Base-by-base conservation (phyloP, 30 jellyfish, hydroid and myxozoan species). In the Haliclystus octoradiatus region DNA sequence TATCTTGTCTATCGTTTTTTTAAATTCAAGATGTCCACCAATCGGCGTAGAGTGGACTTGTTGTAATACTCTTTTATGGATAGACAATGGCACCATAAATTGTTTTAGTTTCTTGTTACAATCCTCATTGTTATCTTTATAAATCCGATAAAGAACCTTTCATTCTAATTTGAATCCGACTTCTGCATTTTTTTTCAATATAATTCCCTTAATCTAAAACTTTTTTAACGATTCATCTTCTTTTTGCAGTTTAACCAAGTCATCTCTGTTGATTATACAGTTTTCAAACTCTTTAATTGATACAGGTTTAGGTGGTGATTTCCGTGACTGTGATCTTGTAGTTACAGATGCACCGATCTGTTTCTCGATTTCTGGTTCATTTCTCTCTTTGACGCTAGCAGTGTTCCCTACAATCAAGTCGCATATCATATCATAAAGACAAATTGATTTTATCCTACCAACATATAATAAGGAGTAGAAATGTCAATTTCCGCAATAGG, bases 1-100 rank as follows among this genome's bases (percentile, higher is more conserved):
- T 31, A 72, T 32, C 32, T 69, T 72, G 66, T 62, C 75, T 23
- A 67, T 72, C 52, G 46, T 72, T 57, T 72, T 72, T 33, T 68
- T 72, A 52, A 72, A 52, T 72, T n/a, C n/a, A n/a, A 74, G 31
- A 35, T 72, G 83, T 52, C 83, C 83, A 52, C 77, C 83, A 74
- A 72, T 72, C 50, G 61, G 34, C 65, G 83, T 52, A 52, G 66
- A 34, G 66, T 72, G 83, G 23, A 75, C 83, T 15, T 52, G 76
- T 68, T 33, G n/a, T n/a, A n/a, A n/a, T n/a, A n/a, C 77, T 66
- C 46, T 30, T 60, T 52, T 34, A 52, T 75, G n/a, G 60, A 13
- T 47, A n/a, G 15, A 47, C 60, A 47, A n/a, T n/a, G 60, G 60
- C 13, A 47, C 60, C n/a, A 47, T 47, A 47, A 47, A 13, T n/a